Base-by-base conservation (phyloP, 92 coral and sea anemone genomes). In the Diadumene lineata region DNA sequence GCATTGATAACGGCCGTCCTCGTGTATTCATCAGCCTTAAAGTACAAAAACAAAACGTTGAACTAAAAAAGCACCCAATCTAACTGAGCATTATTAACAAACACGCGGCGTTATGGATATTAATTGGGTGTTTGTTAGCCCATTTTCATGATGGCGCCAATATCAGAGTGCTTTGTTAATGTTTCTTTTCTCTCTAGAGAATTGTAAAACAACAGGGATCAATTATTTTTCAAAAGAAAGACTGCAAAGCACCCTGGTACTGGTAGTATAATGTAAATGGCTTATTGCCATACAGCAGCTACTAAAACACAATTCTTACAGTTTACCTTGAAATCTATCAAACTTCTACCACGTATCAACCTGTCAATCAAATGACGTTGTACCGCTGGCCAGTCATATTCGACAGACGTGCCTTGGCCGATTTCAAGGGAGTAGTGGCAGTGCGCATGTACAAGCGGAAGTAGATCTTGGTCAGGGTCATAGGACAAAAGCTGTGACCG, bases 361-460 rank as follows among this genome's bases (percentile, higher is more conserved):
- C 97, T 85, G 84, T 92, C 90, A 43, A 85, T 70, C 72, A 91
- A 48, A 64, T 91, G 97, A 33, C 90, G 88, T 48, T 92, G 91
- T 44, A 88, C 70, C 17, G 86, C 82, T n/a, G 66, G 56, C 93
- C 93, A 92, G 70, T 92, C 84, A 43, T 85, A 92, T 57, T 92
- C 92, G n/a, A 92, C 91, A 30, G 75, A 34, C 23, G 97, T 92
- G 23, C 89, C 97, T 58, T 88, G 75, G 53, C 97, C 93, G 53
- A 82, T 74, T 81, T 91, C 87, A 33, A 91, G 83, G 9, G 97
- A 91, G 85, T 91, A 91, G 79, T 88, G 84, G 62, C 93, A 91
- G 43, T 91, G 90, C 2, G 97, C 88, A 19, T 88, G 79, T 38
- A 87, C 79, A 31, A 91, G 74, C 8, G 97, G 93, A 69, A 91